Percentiles rank a stretch among this genome's conserved stretches.
phyloP scores from a whole-genome alignment of 2,888 invertebrate species.

The Micropterix aruncella region DNA sequence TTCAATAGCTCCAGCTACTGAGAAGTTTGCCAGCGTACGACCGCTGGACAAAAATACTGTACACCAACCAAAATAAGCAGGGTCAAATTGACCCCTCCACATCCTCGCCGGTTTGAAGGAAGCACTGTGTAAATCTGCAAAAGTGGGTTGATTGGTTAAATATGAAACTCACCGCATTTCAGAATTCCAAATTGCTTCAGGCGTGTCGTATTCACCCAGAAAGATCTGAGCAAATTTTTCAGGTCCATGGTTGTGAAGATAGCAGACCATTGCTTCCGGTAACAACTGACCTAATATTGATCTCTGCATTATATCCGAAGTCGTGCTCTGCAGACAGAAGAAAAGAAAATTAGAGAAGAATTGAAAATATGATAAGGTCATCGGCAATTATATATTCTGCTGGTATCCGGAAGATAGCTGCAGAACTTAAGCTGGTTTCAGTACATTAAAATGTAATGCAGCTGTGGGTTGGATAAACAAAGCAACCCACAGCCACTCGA shows the following conservation, averaged over 20 bases:
- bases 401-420: too few relatives aligned
- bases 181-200: slow-evolving; percentile 97
- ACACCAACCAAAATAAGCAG: not conserved
- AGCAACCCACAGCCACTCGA: too few relatives aligned
- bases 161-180: slow-evolving; percentile 75
- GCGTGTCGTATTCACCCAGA: slow-evolving; percentile 97
- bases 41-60: too few relatives aligned
- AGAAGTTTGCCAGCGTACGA: too few relatives aligned
- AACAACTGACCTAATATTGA: slow-evolving; percentile 87
- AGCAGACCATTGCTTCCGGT: slow-evolving; percentile 98
- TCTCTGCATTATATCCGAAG: slow-evolving; percentile 77
- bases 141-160: slow-evolving; percentile 6
- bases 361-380: too few relatives aligned
- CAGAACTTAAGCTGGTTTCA: too few relatives aligned
- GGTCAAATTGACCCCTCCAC: slow-evolving; percentile 3
- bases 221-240: slow-evolving; percentile 98
- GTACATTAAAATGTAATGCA: too few relatives aligned
- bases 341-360: too few relatives aligned
- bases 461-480: too few relatives aligned
- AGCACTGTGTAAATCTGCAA: slow-evolving; percentile 1
- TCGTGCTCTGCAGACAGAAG: slow-evolving; percentile 18
- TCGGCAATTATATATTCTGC: too few relatives aligned
- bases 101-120: too few relatives aligned
- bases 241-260: slow-evolving; percentile 94
- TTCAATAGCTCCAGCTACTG: too few relatives aligned